phyloP scores from a whole-genome alignment of 1,140 invertebrate genomes.

The Eriocheir sinensis region DNA sequence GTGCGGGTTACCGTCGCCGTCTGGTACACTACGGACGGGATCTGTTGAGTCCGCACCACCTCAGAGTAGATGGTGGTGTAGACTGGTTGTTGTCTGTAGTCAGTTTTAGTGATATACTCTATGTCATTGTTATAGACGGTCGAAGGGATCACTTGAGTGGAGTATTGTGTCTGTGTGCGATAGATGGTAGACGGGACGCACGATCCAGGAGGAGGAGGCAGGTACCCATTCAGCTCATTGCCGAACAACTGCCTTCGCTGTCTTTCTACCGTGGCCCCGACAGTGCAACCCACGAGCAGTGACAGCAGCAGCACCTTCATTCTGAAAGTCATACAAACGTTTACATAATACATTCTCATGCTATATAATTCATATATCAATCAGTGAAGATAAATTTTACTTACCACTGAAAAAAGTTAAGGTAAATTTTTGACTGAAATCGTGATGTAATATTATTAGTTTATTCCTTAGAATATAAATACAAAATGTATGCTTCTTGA shows the following conservation, averaged over 20 bases:
- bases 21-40: conserved; percentile 58
- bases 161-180: conserved; percentile 72
- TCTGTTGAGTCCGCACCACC: conserved; percentile 56
- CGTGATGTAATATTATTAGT: neutral
- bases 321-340: conserved; percentile 40
- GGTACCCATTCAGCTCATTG: conserved; percentile 38
- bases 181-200: conserved; percentile 70
- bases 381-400: neutral
- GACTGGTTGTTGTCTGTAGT: conserved; percentile 61
- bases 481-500: conserved; percentile 15
- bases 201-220: conserved; percentile 38
- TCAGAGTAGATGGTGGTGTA: conserved; percentile 69
- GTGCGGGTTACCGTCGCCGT: conserved; percentile 65
- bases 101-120: conserved; percentile 65
- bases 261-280: conserved; percentile 41
- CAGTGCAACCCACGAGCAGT: conserved; percentile 42
- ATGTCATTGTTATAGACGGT: conserved; percentile 69
- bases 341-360: neutral
- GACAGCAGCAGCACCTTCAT: conserved; percentile 60
- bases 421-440: neutral
- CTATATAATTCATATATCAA: neutral
- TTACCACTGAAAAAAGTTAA: neutral
- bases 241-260: conserved; percentile 55
- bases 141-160: conserved; percentile 67
- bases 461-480: conserved; percentile 15